Conservation (phyloP, 2,888 invertebrate species). For the Microctonus hyperodae region DNA sequence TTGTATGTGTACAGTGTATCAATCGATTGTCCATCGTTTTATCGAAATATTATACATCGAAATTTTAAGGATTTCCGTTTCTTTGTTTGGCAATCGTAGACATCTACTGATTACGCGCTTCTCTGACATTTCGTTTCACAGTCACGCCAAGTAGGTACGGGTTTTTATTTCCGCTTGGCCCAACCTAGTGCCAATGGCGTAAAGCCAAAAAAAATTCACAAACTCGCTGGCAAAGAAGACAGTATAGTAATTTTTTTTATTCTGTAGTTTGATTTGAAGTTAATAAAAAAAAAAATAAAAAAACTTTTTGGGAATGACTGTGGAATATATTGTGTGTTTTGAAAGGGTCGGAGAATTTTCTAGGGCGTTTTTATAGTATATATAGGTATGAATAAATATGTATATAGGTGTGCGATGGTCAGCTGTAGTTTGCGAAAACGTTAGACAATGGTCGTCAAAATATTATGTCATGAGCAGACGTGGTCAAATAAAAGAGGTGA, state of each 20-base stretch:
- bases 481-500: constrained; percentile 29
- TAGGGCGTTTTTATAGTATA: background rate
- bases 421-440: constrained; percentile 26
- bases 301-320: too few species aligned
- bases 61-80: constrained; percentile 23
- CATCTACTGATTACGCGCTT: background rate
- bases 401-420: constrained; percentile 24
- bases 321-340: background rate
- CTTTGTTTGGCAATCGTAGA: background rate
- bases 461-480: constrained; percentile 37
- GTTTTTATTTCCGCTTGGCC: constrained; percentile 27
- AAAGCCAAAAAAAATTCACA: background rate
- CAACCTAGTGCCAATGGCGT: constrained; percentile 8
- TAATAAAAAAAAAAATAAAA: too few species aligned
- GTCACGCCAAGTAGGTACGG: background rate
- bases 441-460: constrained; percentile 50
- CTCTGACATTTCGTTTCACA: background rate
- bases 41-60: background rate
- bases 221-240: too few species aligned
- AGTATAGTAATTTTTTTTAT: too few species aligned
- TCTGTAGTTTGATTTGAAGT: too few species aligned
- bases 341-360: constrained; percentile 23
- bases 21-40: constrained; percentile 7
- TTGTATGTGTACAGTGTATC: too few species aligned
- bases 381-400: too few species aligned